These are phyloP conservation scores for Agrilus biguttatus DNA, from an alignment of 2,888 invertebrate genomes.

Conservation along the genomic window DNA sequence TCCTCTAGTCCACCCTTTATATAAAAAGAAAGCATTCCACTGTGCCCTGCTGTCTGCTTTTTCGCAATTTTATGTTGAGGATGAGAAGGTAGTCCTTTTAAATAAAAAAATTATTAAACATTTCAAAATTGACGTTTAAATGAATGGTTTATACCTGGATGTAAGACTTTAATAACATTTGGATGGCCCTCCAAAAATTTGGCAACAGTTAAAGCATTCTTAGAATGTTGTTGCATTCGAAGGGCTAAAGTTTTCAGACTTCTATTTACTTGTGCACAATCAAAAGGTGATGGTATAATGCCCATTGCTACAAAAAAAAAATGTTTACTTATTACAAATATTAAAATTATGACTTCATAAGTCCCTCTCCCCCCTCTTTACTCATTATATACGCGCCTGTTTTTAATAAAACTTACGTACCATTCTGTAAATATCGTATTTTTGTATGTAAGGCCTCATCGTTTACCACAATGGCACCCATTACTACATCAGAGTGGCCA, in stretches of 20 bases:
- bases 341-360: too few relatives aligned
- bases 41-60: constrained; percentile 73
- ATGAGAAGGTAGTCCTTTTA: constrained; percentile 61
- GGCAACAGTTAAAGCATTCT: constrained; percentile 62
- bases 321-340: background rate
- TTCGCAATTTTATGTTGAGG: constrained; percentile 70
- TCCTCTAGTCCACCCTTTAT: constrained; percentile 63
- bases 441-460: constrained; percentile 27
- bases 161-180: constrained; percentile 56
- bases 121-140: too few relatives aligned
- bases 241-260: constrained; percentile 84
- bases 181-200: constrained; percentile 64
- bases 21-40: constrained; percentile 85
- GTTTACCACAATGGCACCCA: constrained; percentile 14
- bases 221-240: constrained; percentile 78
- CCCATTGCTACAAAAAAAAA: constrained; percentile 19
- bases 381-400: too few relatives aligned
- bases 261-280: constrained; percentile 82
- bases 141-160: constrained; percentile 42
- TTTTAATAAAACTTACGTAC: constrained; percentile 13
- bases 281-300: constrained; percentile 87
- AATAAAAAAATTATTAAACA: too few relatives aligned
- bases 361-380: too few relatives aligned
- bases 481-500: constrained; percentile 17
- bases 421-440: constrained; percentile 42